Conservation (phyloP, 37 sponge, comb jelly and placozoan genomes). For the Bolinopsis microptera region DNA sequence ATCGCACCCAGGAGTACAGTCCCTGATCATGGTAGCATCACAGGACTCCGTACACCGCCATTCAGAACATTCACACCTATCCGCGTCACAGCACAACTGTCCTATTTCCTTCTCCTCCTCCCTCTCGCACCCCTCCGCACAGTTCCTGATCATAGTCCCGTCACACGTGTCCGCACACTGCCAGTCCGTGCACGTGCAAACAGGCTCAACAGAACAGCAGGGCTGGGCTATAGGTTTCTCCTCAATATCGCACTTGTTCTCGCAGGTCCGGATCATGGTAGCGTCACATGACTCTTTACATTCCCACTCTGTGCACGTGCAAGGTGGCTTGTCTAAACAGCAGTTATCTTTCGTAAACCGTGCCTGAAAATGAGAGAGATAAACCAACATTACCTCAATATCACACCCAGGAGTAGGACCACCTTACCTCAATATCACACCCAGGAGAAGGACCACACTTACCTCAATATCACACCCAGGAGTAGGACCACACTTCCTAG, state of each 20-base stretch:
- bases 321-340: constrained; percentile 29
- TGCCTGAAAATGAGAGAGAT: no score
- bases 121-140: constrained; percentile 5
- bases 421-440: constrained; percentile 42
- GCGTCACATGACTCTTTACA: constrained; percentile 58
- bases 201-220: not conserved
- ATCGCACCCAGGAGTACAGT: not conserved
- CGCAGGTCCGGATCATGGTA: constrained; percentile 33
- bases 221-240: constrained; percentile 41
- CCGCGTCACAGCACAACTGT: not conserved
- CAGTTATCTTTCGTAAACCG: not conserved
- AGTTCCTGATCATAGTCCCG: constrained; percentile 35
- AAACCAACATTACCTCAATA: constrained; percentile 12
- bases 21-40: constrained; percentile 35
- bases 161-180: constrained; percentile 12
- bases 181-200: constrained; percentile 17
- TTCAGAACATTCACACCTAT: not conserved
- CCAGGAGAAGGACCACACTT: no score
- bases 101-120: constrained; percentile 59
- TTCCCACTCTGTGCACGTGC: constrained; percentile 18
- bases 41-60: not conserved
- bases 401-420: no score
- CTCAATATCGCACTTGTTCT: constrained; percentile 33
- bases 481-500: constrained; percentile 13
- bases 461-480: constrained; percentile 37